phyloP scores from a whole-genome alignment of 2,113 vertebrate genomes.

The Macrotus californicus region DNA sequence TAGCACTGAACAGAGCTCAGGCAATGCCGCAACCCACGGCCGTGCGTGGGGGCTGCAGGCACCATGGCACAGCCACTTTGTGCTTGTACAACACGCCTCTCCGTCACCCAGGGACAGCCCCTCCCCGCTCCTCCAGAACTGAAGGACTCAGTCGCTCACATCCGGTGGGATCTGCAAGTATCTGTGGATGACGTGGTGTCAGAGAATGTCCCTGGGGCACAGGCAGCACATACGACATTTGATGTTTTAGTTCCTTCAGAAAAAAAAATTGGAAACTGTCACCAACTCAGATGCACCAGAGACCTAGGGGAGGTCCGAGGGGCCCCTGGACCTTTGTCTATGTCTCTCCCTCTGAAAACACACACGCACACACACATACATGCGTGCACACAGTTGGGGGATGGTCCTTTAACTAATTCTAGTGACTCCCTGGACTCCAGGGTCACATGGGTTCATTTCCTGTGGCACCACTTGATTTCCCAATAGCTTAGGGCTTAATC shows the following conservation, averaged over 20 bases:
- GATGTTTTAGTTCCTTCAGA: constrained; percentile 61
- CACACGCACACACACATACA: neutral
- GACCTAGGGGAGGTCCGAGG: neutral
- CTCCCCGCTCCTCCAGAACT: neutral
- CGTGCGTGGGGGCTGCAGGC: neutral
- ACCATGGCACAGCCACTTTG: neutral
- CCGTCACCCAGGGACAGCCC: neutral
- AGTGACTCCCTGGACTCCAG: neutral
- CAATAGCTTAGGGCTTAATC: neutral
- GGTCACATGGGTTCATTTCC: neutral
- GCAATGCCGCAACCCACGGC: neutral
- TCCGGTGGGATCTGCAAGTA: constrained; percentile 68
- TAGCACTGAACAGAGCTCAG: rapidly evolving
- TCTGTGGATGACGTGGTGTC: constrained; percentile 64
- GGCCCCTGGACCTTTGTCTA: neutral
- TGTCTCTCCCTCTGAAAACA: neutral
- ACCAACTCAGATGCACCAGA: neutral
- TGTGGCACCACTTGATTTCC: neutral
- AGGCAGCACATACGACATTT: constrained; percentile 67
- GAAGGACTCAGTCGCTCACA: constrained; percentile 62
- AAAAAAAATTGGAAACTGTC: neutral
- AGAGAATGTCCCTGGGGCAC: constrained; percentile 75
- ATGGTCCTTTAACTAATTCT: neutral
- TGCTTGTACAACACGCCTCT: neutral
- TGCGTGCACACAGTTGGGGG: too few species aligned